These are phyloP conservation scores for Drosophila mercatorum DNA, from an alignment of 2,888 invertebrate genomes.

Conservation along the genomic window DNA sequence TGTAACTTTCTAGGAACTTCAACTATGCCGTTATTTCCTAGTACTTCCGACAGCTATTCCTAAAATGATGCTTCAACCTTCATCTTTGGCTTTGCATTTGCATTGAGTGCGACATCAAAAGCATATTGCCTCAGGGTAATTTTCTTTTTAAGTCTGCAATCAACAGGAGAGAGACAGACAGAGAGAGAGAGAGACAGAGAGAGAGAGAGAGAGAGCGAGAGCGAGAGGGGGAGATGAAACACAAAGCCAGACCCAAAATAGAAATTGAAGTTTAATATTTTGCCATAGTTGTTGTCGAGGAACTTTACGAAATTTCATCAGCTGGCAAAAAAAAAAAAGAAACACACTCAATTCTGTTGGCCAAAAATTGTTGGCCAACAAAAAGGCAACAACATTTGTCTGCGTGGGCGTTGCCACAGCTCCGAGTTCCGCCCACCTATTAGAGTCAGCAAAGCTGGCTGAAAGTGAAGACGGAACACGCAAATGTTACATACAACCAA, in stretches of 20 bases:
- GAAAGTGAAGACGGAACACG: slow-evolving; percentile 59
- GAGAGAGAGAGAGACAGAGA: neutral
- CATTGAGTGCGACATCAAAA: slow-evolving; percentile 24
- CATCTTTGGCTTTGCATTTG: neutral
- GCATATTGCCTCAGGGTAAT: slow-evolving; percentile 15
- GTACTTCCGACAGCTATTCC: neutral
- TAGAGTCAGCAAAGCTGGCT: slow-evolving; percentile 30
- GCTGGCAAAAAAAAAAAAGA: slow-evolving; percentile 17
- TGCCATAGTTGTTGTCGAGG: slow-evolving; percentile 7
- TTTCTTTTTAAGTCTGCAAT: slow-evolving; percentile 9
- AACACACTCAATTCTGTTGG: slow-evolving; percentile 9
- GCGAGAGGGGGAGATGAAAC: neutral
- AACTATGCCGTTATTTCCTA: neutral
- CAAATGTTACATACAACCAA: slow-evolving; percentile 3
- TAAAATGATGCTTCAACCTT: neutral
- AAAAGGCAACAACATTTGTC: slow-evolving; percentile 10
- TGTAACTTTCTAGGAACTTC: neutral
- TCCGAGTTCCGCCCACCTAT: slow-evolving; percentile 7
- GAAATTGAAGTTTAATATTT: slow-evolving; percentile 20
- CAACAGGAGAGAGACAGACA: neutral
- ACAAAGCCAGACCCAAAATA: neutral
- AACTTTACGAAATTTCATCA: slow-evolving; percentile 19
- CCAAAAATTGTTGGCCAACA: slow-evolving; percentile 34
- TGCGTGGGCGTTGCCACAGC: slow-evolving; percentile 25
- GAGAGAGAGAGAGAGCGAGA: no score